phyloP scores from a whole-genome alignment of 1,140 invertebrate species.

The Drosophila repleta region DNA sequence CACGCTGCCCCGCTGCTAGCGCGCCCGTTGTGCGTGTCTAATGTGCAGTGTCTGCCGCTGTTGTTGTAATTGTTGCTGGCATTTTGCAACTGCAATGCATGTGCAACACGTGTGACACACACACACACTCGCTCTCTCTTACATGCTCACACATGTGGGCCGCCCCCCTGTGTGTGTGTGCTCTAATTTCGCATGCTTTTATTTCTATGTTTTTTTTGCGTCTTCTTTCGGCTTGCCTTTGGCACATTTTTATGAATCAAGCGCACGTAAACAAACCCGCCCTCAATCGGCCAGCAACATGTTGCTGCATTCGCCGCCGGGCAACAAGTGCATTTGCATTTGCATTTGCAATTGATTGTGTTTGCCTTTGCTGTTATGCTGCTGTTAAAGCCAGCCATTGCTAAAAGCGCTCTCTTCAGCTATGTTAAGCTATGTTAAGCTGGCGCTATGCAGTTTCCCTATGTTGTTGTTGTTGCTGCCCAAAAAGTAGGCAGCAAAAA shows the following conservation, averaged over 20 bases:
- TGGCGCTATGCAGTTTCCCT: not conserved
- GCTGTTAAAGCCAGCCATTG: not conserved
- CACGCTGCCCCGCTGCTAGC: conserved; percentile 12
- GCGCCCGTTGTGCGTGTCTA: conserved; percentile 53
- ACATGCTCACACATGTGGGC: not conserved
- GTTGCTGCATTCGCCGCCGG: conserved; percentile 22
- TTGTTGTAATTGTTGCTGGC: conserved; percentile 25
- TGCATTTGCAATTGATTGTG: conserved; percentile 5
- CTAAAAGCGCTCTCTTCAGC: conserved; percentile 4
- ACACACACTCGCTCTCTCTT: not conserved
- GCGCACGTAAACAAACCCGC: conserved; percentile 35
- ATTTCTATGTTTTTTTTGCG: not conserved
- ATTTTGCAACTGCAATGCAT: conserved; percentile 60
- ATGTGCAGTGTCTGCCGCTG: conserved; percentile 43
- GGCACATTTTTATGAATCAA: conserved; percentile 30
- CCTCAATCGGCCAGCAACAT: conserved; percentile 22
- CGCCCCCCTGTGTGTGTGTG: conserved; percentile 21
- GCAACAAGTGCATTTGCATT: conserved; percentile 46
- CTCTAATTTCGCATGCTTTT: conserved; percentile 33
- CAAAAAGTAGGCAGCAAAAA: conserved; percentile 23
- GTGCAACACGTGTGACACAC: conserved; percentile 69
- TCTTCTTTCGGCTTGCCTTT: conserved; percentile 18
- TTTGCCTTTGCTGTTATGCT: not conserved
- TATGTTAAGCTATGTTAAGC: no score
- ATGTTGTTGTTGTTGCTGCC: not conserved